Percentiles rank a stretch among this genome's conserved stretches.
Conservation (phyloP, 2,113 vertebrate genomes). For the Rana temporaria region DNA sequence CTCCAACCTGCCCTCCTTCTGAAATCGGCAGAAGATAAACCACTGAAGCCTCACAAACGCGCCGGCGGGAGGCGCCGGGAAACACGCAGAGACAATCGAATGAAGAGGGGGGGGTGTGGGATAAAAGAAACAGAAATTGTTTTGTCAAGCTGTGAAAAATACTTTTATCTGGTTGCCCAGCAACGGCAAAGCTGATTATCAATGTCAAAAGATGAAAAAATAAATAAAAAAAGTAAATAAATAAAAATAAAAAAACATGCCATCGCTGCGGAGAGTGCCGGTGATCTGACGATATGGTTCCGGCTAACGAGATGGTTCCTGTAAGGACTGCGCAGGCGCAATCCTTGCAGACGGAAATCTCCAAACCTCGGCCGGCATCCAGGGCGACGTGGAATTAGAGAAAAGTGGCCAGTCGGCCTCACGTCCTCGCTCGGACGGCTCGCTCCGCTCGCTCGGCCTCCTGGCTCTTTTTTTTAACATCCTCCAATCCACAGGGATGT, state of each 20-base stretch:
- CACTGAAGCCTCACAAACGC: slow-evolving; percentile 16
- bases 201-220: slow-evolving; percentile 60
- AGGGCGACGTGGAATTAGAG: too few species aligned
- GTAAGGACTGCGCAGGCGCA: too few species aligned
- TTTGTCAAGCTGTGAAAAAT: slow-evolving; percentile 58
- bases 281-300: too few species aligned
- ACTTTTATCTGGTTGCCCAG: slow-evolving; percentile 52
- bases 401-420: too few species aligned
- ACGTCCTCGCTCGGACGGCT: too few species aligned
- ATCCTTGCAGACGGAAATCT: too few species aligned
- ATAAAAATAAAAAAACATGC: slow-evolving; percentile 39
- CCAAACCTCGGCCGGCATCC: too few species aligned
- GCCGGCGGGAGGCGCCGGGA: not conserved
- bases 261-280: slow-evolving; percentile 66
- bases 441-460: too few species aligned
- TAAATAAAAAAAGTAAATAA: not conserved
- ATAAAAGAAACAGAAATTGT: slow-evolving; percentile 64
- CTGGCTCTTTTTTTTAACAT: too few species aligned
- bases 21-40: not conserved
- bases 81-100: slow-evolving; percentile 33
- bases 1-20: not conserved
- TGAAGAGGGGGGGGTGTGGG: not conserved
- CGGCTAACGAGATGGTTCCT: too few species aligned
- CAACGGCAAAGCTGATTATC: slow-evolving; percentile 63
- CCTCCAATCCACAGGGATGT: too few species aligned